Conservation (phyloP, 2,797 vertebrate genomes). For the Buceros bicornis region DNA sequence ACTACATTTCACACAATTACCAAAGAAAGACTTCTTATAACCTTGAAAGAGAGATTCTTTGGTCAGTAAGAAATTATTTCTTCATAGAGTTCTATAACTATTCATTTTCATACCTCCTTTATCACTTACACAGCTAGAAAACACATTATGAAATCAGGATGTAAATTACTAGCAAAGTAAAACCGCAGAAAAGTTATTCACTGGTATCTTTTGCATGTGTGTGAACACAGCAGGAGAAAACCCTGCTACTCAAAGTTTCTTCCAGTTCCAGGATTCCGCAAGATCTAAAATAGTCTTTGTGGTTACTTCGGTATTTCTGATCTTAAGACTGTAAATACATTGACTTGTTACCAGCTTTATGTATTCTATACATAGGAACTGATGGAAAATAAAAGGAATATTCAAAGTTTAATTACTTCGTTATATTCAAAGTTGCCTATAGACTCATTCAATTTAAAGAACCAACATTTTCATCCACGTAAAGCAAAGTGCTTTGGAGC, state of each 20-base stretch:
- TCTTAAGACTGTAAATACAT: background rate
- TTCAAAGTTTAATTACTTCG: slow-evolving; percentile 31
- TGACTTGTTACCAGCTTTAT: background rate
- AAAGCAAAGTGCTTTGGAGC: background rate
- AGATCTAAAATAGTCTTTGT: background rate
- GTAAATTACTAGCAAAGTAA: slow-evolving; percentile 10
- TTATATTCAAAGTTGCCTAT: background rate
- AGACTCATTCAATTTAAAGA: background rate
- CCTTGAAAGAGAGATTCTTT: background rate
- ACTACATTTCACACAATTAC: background rate
- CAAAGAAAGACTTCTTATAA: background rate
- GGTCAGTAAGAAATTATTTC: background rate
- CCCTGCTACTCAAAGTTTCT: background rate
- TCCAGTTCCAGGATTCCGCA: background rate
- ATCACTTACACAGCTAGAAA: background rate
- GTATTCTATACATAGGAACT: background rate
- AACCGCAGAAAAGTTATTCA: background rate
- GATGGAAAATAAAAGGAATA: background rate
- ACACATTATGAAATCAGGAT: background rate
- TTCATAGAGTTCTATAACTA: background rate
- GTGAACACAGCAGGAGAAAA: background rate
- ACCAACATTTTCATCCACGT: background rate
- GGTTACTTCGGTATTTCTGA: background rate
- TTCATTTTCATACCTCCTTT: background rate
- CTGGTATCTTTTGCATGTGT: background rate